A percentile compares a stretch with the other conserved stretches of the same genome.
Conservation (phyloP, 2,888 invertebrate genomes). For the Rhingia campestris region DNA sequence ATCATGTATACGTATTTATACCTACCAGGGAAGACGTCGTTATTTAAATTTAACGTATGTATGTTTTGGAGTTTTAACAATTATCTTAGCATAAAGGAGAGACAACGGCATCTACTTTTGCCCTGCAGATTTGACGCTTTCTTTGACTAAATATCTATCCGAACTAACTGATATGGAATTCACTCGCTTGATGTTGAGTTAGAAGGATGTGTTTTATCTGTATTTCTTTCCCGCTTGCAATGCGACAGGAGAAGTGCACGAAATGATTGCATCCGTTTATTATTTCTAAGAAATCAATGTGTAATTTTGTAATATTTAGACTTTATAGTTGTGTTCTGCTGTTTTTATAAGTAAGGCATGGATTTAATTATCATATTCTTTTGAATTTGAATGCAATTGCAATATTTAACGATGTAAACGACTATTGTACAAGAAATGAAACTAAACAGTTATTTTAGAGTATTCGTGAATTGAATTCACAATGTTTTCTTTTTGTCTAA, state of each 20-base stretch:
- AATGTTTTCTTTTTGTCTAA: slow-evolving; percentile 7
- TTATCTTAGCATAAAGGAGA: slow-evolving; percentile 18
- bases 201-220: background rate
- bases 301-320: slow-evolving; percentile 45
- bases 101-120: slow-evolving; percentile 4
- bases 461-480: slow-evolving; percentile 13
- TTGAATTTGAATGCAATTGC: slow-evolving; percentile 56
- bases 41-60: slow-evolving; percentile 27
- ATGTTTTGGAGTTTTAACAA: slow-evolving; percentile 22
- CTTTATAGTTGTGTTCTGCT: slow-evolving; percentile 64
- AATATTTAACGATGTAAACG: slow-evolving; percentile 54
- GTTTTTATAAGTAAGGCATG: slow-evolving; percentile 30
- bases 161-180: too few species aligned
- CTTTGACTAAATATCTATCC: too few species aligned
- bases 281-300: slow-evolving; percentile 32
- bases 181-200: background rate
- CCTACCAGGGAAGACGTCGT: slow-evolving; percentile 29
- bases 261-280: slow-evolving; percentile 32
- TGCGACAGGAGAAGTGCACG: background rate
- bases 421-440: slow-evolving; percentile 34
- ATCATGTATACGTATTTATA: slow-evolving; percentile 31
- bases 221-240: background rate
- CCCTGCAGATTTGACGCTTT: too few species aligned
- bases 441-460: slow-evolving; percentile 21
- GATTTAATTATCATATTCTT: slow-evolving; percentile 42